Conservation (phyloP, 2,797 vertebrate species). For the Trachops cirrhosus region DNA sequence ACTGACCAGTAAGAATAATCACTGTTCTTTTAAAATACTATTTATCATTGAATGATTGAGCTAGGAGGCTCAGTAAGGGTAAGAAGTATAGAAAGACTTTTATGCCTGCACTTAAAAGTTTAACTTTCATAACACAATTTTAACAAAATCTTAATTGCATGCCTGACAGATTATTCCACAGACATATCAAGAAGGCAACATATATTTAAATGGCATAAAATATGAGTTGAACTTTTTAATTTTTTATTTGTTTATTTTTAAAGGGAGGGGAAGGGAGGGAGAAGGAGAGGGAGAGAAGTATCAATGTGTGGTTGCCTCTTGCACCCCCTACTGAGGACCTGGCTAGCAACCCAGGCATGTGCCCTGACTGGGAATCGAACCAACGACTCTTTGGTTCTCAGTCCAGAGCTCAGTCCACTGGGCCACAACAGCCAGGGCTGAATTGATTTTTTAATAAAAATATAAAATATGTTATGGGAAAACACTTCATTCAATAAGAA, state of each 20-base stretch:
- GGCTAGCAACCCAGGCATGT: no score
- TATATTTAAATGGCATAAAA: not conserved
- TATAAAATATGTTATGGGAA: not conserved
- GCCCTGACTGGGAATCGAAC: no score
- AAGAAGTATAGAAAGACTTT: not conserved
- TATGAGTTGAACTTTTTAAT: not conserved
- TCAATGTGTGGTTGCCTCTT: no score
- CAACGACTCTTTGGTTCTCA: no score
- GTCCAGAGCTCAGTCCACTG: no score
- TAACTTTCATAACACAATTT: not conserved
- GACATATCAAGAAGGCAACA: conserved; percentile 1
- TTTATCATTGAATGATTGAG: conserved; percentile 27
- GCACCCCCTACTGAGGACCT: no score
- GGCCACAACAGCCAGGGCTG: no score
- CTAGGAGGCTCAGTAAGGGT: not conserved
- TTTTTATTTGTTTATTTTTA: no score
- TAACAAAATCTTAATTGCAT: not conserved
- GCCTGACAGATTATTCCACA: not conserved
- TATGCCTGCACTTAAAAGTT: not conserved
- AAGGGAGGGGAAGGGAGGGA: no score
- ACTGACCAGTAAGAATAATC: not conserved
- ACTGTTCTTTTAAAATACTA: conserved; percentile 16
- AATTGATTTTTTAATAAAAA: not conserved
- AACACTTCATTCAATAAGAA: not conserved
- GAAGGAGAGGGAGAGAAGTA: no score